Percentiles rank a stretch among this genome's conserved stretches.
These are phyloP conservation scores for Chydorus sphaericus DNA, from an alignment of 2,888 invertebrate genomes.

Conservation along the genomic window DNA sequence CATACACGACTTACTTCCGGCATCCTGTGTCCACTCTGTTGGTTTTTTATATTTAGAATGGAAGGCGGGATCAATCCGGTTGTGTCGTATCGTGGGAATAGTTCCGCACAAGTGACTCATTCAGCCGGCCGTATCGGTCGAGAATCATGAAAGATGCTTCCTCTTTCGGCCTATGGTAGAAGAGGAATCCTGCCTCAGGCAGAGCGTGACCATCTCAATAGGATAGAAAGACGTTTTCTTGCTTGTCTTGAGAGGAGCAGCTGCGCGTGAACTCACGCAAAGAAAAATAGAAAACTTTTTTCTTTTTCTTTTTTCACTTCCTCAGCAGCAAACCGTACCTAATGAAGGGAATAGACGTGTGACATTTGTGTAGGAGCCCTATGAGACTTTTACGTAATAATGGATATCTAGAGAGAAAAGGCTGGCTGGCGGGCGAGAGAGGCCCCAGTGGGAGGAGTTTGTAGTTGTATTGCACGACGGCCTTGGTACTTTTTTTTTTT, in stretches of 20 bases:
- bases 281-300: not conserved
- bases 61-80: not conserved
- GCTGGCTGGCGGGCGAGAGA: not conserved
- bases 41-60: too few species aligned
- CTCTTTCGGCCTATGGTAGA: not conserved
- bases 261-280: too few species aligned
- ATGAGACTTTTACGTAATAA: too few species aligned
- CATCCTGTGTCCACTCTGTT: too few species aligned
- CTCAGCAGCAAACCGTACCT: too few species aligned
- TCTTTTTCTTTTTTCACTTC: not conserved
- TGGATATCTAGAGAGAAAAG: not conserved
- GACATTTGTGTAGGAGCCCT: too few species aligned
- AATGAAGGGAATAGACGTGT: not conserved
- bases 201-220: conserved; percentile 4
- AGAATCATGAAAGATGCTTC: not conserved
- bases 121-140: conserved; percentile 8
- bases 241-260: too few species aligned
- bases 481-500: not conserved
- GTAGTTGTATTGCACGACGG: not conserved
- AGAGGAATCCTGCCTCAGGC: not conserved
- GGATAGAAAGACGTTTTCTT: not conserved
- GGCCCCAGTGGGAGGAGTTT: not conserved
- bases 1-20: too few species aligned
- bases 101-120: conserved; percentile 11
- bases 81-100: conserved; percentile 7